Conservation (phyloP, 53 echinoderm and acorn worm genomes). For the Arbacia lixula region DNA sequence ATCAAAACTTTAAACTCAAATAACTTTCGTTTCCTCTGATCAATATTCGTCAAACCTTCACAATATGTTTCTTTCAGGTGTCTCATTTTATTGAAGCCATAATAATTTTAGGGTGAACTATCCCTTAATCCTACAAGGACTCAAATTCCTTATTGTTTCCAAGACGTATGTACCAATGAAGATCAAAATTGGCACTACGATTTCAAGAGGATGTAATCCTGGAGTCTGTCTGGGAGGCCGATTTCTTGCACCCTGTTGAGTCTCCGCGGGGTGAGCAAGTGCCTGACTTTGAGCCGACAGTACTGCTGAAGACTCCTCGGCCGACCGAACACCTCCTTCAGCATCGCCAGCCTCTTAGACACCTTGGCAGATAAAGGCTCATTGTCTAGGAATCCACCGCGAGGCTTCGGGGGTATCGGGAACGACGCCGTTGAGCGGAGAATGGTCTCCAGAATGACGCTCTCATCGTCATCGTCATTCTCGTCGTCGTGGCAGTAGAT, state of each 20-base stretch:
- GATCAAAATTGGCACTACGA: no score
- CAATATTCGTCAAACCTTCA: no score
- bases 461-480: slow-evolving; percentile 42
- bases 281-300: slow-evolving; percentile 58
- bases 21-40: no score
- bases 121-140: no score
- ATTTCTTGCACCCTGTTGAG: slow-evolving; percentile 68
- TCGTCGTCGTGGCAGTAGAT: slow-evolving; percentile 64
- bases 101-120: no score
- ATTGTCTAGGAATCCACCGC: neutral
- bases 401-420: slow-evolving; percentile 56
- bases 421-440: slow-evolving; percentile 57
- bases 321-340: slow-evolving; percentile 57
- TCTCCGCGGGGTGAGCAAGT: slow-evolving; percentile 51
- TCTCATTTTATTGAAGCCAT: no score
- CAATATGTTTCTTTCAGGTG: no score
- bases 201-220: slow-evolving; percentile 82
- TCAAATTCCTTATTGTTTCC: no score
- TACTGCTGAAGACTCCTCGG: slow-evolving; percentile 76
- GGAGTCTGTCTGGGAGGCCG: slow-evolving; percentile 66
- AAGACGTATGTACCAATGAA: no score
- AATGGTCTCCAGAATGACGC: slow-evolving; percentile 61
- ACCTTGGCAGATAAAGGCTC: no score
- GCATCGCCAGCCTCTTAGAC: slow-evolving; percentile 60
- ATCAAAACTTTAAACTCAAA: no score